phyloP scores from a whole-genome alignment of 2,797 vertebrate species.

The Lagodon rhomboides region DNA sequence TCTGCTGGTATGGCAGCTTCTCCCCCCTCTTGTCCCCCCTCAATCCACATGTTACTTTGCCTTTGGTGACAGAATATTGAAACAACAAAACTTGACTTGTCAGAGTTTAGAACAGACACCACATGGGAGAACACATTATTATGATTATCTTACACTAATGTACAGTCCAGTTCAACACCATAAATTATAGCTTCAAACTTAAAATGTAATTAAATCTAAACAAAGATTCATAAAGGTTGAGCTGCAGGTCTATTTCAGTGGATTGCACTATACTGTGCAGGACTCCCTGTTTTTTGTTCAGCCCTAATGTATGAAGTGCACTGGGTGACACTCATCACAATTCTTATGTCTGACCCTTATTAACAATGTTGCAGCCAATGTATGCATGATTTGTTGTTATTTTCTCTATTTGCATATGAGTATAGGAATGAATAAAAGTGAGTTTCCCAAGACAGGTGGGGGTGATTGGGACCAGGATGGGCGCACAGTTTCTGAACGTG shows the following conservation, averaged over 20 bases:
- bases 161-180: neutral
- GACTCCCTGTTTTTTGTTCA: neutral
- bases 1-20: no score
- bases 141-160: neutral
- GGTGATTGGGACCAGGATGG: no score
- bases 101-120: neutral
- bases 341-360: neutral
- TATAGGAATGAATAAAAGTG: no score
- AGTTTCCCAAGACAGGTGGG: no score
- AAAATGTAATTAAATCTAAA: neutral
- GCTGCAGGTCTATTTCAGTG: neutral
- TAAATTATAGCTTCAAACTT: neutral
- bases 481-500: no score
- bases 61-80: slow-evolving; percentile 4
- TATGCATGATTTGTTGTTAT: no score
- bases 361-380: no score
- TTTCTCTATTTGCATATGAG: no score
- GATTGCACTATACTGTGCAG: neutral
- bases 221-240: neutral
- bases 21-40: neutral
- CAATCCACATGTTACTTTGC: neutral
- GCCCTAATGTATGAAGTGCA: neutral
- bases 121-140: neutral
- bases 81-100: neutral
- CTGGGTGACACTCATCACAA: neutral